These are phyloP conservation scores for Hartigia nigra DNA, from an alignment of 2,888 invertebrate species.

Conservation along the genomic window DNA sequence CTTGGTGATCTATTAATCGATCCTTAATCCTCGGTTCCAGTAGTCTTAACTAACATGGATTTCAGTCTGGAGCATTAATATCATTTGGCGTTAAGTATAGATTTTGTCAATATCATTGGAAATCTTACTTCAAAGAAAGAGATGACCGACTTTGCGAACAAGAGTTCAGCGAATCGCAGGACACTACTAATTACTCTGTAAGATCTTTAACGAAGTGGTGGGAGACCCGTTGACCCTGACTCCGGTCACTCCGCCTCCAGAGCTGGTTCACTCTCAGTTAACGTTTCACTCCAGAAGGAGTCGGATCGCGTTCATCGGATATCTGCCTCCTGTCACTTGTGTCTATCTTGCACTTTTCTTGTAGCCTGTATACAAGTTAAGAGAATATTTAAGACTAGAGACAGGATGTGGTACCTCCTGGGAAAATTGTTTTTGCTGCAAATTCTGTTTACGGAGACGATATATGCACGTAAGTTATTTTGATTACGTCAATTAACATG, in stretches of 20 bases:
- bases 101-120: background rate
- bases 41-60: background rate
- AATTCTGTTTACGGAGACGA: background rate
- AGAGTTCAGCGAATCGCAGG: background rate
- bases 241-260: conserved; percentile 23
- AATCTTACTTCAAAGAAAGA: background rate
- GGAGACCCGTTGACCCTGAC: conserved; percentile 59
- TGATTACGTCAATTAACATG: background rate
- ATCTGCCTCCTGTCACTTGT: background rate
- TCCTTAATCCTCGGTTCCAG: background rate
- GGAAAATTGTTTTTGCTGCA: background rate
- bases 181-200: background rate
- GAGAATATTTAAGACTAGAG: background rate
- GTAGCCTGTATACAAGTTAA: background rate
- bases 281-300: conserved; percentile 10
- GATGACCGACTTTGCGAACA: background rate
- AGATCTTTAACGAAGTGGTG: conserved; percentile 32
- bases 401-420: background rate
- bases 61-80: background rate
- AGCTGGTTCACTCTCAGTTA: conserved; percentile 9
- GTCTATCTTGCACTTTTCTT: background rate
- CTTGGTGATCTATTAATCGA: background rate
- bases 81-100: background rate
- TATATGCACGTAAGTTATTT: background rate
- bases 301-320: background rate